phyloP scores from a whole-genome alignment of 2,797 vertebrate species.

The Serranus cabrilla region DNA sequence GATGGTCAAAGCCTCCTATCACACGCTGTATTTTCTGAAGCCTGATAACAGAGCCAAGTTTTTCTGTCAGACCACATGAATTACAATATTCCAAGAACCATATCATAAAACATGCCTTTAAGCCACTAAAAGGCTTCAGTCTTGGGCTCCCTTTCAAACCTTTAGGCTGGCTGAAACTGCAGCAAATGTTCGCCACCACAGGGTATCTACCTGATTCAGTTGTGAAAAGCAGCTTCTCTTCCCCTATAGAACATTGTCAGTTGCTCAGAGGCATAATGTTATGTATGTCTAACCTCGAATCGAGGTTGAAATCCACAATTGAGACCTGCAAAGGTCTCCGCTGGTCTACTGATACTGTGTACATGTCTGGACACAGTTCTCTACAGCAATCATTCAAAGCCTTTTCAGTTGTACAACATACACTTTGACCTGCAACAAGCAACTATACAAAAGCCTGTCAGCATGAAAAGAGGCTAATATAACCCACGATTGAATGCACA shows the following conservation, averaged over 20 bases:
- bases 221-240: not conserved
- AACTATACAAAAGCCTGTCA: not conserved
- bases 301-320: not conserved
- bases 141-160: not conserved
- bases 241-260: not conserved
- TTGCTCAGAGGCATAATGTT: not conserved
- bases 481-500: not conserved
- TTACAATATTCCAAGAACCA: too few relatives aligned
- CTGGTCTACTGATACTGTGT: not conserved
- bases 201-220: not conserved
- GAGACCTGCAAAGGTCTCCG: slow-evolving; percentile 1
- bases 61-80: too few relatives aligned
- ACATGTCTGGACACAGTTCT: slow-evolving; percentile 10
- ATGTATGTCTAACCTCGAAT: not conserved
- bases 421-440: not conserved
- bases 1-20: too few relatives aligned
- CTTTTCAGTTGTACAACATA: slow-evolving; percentile 1
- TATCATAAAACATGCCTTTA: too few relatives aligned
- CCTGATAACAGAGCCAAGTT: too few relatives aligned
- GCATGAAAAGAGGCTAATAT: slow-evolving; percentile 12
- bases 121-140: not conserved
- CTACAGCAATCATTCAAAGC: not conserved
- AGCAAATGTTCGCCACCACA: not conserved
- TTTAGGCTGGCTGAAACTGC: not conserved
- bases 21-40: too few relatives aligned